Percentiles rank a stretch among this genome's conserved stretches.
These are phyloP conservation scores for Pheosia gnoma DNA, from an alignment of 2,888 invertebrate genomes.

Conservation along the genomic window DNA sequence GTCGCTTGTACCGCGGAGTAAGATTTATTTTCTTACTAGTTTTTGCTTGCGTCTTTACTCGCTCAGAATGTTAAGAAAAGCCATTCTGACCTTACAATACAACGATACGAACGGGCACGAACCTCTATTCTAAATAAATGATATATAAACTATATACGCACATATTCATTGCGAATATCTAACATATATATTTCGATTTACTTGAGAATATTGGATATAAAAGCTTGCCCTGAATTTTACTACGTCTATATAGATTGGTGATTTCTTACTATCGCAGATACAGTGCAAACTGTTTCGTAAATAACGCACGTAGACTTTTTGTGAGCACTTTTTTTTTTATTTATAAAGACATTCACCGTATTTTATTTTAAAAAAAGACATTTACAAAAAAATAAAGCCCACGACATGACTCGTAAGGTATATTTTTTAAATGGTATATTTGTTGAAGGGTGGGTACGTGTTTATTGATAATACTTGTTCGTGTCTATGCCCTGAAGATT, in stretches of 20 bases:
- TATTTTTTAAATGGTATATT: neutral
- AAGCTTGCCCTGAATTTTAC: constrained; percentile 10
- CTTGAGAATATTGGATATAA: constrained; percentile 8
- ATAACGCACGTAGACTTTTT: constrained; percentile 28
- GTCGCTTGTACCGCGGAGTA: constrained; percentile 33
- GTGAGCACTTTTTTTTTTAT: constrained; percentile 13
- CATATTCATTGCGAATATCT: constrained; percentile 17
- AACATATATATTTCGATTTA: constrained; percentile 18
- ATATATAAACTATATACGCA: constrained; percentile 13
- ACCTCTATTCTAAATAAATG: constrained; percentile 36
- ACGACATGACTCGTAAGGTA: neutral
- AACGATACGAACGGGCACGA: constrained; percentile 16
- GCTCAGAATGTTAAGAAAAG: constrained; percentile 60
- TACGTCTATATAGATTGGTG: constrained; percentile 15
- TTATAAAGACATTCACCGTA: constrained; percentile 10
- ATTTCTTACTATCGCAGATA: constrained; percentile 19
- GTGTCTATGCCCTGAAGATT: no score
- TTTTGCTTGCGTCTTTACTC: constrained; percentile 64
- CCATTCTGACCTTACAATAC: constrained; percentile 55
- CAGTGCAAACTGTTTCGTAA: constrained; percentile 20
- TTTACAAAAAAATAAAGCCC: no score
- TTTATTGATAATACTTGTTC: neutral
- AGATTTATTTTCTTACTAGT: constrained; percentile 60
- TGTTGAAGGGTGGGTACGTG: neutral
- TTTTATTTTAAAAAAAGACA: constrained; percentile 9